These are phyloP conservation scores for Agrilus planipennis DNA, from an alignment of 1,140 invertebrate genomes.

Conservation along the genomic window DNA sequence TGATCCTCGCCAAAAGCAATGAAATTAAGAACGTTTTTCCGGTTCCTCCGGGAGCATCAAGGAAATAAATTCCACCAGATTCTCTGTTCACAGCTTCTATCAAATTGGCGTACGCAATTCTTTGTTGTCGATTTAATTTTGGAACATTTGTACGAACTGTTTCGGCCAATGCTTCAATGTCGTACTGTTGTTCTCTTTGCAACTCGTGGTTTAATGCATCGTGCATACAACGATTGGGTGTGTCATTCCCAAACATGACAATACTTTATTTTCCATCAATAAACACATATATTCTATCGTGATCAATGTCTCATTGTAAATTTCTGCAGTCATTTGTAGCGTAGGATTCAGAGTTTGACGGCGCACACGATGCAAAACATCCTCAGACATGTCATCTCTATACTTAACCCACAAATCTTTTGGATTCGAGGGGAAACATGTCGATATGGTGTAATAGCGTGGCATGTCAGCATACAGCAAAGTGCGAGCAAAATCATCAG, in stretches of 20 bases:
- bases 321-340: conserved; percentile 22
- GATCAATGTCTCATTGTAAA: conserved; percentile 33
- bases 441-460: too few relatives aligned
- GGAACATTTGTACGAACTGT: conserved; percentile 27
- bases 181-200: conserved; percentile 28
- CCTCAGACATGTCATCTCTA: conserved; percentile 27
- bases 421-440: conserved; percentile 30
- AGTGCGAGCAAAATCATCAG: too few relatives aligned
- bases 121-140: conserved; percentile 30
- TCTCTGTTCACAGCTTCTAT: conserved; percentile 29
- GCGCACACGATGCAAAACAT: conserved; percentile 24
- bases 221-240: conserved; percentile 18
- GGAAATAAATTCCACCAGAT: conserved; percentile 30
- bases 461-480: too few relatives aligned
- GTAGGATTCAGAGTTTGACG: conserved; percentile 9
- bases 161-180: conserved; percentile 20
- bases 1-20: conserved; percentile 30
- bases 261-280: conserved; percentile 17
- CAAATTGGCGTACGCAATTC: conserved; percentile 29
- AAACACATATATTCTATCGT: conserved; percentile 29
- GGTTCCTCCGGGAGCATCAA: conserved; percentile 36
- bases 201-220: conserved; percentile 26
- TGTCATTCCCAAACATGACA: conserved; percentile 17
- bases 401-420: conserved; percentile 27
- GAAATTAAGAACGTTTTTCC: conserved; percentile 33